Evolutionary conservation across 2,113 vertebrate species (phyloP).

Genomic region (Lipotes vexillifer): DNA sequence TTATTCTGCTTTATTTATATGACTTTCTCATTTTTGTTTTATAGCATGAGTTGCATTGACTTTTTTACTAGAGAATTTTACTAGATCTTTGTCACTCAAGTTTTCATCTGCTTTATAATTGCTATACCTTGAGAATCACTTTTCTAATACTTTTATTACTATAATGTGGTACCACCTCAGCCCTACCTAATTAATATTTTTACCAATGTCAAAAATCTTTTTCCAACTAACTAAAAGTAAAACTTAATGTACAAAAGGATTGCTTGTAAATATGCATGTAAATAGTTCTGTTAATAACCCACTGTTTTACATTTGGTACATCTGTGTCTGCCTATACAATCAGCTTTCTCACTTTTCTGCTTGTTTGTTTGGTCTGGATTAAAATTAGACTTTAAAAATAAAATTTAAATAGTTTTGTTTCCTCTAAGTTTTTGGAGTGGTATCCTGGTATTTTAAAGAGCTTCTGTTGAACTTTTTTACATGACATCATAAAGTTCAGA

Average conservation of each 20-base stretch:
- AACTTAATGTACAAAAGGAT: slow-evolving; percentile 65
- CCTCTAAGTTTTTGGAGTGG: slow-evolving; percentile 66
- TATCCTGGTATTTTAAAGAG: slow-evolving; percentile 42
- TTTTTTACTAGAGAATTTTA: slow-evolving; percentile 73
- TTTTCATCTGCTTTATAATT: slow-evolving; percentile 73
- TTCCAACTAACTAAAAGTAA: slow-evolving; percentile 69
- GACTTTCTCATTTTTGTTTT: slow-evolving; percentile 68
- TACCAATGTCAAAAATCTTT: slow-evolving; percentile 65
- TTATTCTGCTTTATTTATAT: slow-evolving; percentile 67
- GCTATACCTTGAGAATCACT: slow-evolving; percentile 49
- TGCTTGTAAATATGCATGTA: slow-evolving; percentile 84
- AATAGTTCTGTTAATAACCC: slow-evolving; percentile 83
- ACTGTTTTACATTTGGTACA: slow-evolving; percentile 76
- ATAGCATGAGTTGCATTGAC: slow-evolving; percentile 68
- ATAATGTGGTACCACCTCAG: slow-evolving; percentile 61
- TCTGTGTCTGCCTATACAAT: slow-evolving; percentile 76
- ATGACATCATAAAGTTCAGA: slow-evolving; percentile 13
- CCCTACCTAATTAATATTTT: slow-evolving; percentile 68
- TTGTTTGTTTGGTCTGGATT: slow-evolving; percentile 77
- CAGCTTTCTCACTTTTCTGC: slow-evolving; percentile 76
- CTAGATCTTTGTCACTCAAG: slow-evolving; percentile 64
- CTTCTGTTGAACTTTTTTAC: slow-evolving; percentile 33
- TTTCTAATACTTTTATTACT: slow-evolving; percentile 73
- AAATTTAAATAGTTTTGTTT: slow-evolving; percentile 78
- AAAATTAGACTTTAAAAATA: slow-evolving; percentile 82